A percentile compares a stretch with the other conserved stretches of the same genome.
phyloP scores from a whole-genome alignment of 2,888 invertebrate genomes.

The Epistrophe grossulariae region DNA sequence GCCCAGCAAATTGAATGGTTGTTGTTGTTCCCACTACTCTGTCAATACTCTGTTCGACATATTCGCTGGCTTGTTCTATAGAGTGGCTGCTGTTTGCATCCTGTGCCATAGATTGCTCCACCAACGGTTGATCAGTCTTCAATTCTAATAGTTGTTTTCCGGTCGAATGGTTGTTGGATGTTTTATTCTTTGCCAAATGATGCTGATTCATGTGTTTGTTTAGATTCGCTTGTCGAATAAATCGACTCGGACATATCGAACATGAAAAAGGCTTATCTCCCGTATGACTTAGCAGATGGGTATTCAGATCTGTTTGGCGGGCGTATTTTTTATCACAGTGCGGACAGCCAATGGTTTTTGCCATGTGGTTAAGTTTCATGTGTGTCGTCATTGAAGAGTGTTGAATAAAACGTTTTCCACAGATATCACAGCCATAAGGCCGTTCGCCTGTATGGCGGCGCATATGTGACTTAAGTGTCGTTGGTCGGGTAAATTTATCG shows the following conservation, averaged over 20 bases:
- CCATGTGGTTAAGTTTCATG: constrained; percentile 80
- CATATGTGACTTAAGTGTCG: constrained; percentile 80
- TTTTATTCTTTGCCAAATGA: constrained; percentile 75
- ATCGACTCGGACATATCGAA: constrained; percentile 79
- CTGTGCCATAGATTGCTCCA: background rate
- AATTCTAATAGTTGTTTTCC: background rate
- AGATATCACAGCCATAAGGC: constrained; percentile 80
- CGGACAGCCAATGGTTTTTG: constrained; percentile 80
- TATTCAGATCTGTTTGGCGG: constrained; percentile 79
- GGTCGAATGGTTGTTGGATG: background rate
- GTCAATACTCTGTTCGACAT: background rate
- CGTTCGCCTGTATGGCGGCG: constrained; percentile 80
- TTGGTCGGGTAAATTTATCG: constrained; percentile 79
- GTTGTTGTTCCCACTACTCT: background rate
- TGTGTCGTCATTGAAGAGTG: constrained; percentile 81
- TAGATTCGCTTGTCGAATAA: constrained; percentile 80
- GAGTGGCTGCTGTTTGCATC: background rate
- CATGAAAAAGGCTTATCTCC: constrained; percentile 80
- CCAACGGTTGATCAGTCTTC: constrained; percentile 14
- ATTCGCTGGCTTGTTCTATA: background rate
- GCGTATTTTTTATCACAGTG: constrained; percentile 81
- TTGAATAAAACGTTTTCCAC: constrained; percentile 80
- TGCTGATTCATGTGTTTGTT: constrained; percentile 81
- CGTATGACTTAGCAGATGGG: constrained; percentile 80
- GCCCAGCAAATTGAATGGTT: constrained; percentile 26